phyloP scores from a whole-genome alignment of 2,797 vertebrate species.

The Myotis daubentonii region DNA sequence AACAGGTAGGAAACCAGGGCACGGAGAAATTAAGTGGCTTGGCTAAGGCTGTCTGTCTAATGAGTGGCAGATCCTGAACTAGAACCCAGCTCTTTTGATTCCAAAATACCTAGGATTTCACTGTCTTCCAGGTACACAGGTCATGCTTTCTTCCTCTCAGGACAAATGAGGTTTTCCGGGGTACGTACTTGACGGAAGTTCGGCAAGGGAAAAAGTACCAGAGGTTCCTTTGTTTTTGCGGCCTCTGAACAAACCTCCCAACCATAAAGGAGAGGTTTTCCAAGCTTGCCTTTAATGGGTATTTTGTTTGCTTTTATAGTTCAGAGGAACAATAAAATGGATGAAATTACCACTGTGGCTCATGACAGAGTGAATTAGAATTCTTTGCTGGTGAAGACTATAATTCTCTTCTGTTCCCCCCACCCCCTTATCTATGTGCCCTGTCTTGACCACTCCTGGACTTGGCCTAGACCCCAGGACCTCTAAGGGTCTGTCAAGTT shows the following conservation, averaged over 20 bases:
- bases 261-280: conserved; percentile 65
- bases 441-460: not conserved
- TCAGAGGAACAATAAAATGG: conserved; percentile 69
- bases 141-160: not conserved
- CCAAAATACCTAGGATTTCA: not conserved
- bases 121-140: not conserved
- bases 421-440: not conserved
- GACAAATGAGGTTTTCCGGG: not conserved
- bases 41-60: not conserved
- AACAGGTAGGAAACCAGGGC: not conserved
- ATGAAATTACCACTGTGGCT: conserved; percentile 60
- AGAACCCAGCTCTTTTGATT: not conserved
- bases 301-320: conserved; percentile 69
- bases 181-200: not conserved
- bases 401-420: not conserved
- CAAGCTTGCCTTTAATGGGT: conserved; percentile 44
- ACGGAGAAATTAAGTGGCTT: not conserved
- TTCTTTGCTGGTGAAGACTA: conserved; percentile 37
- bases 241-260: conserved; percentile 38
- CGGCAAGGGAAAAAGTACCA: conserved; percentile 37
- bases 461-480: not conserved
- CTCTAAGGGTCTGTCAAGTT: not conserved
- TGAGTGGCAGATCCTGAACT: not conserved
- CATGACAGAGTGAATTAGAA: conserved; percentile 51
- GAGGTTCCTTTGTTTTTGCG: conserved; percentile 57